These are phyloP conservation scores for Drosophila equinoxialis DNA, from an alignment of 1,140 invertebrate species.

Conservation along the genomic window DNA sequence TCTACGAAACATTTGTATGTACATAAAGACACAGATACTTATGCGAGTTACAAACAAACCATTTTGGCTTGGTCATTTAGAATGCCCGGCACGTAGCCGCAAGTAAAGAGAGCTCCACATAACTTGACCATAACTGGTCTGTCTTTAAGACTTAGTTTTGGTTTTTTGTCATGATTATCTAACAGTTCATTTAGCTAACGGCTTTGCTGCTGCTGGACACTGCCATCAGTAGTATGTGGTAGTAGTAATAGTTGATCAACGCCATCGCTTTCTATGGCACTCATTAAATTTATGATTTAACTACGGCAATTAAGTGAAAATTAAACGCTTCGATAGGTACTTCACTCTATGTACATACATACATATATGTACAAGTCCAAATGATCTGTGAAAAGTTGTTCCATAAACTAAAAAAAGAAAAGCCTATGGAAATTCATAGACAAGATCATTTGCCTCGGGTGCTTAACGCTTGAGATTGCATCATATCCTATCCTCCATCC, in stretches of 20 bases:
- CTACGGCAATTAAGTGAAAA: slow-evolving; percentile 60
- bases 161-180: slow-evolving; percentile 43
- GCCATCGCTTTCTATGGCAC: slow-evolving; percentile 49
- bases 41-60: not conserved
- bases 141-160: not conserved
- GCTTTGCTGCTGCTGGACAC: slow-evolving; percentile 34
- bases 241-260: slow-evolving; percentile 14
- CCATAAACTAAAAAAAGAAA: not conserved
- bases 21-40: not conserved
- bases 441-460: slow-evolving; percentile 10
- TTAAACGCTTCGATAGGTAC: slow-evolving; percentile 51
- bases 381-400: slow-evolving; percentile 13
- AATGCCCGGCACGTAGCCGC: slow-evolving; percentile 46
- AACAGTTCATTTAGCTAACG: slow-evolving; percentile 61
- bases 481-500: slow-evolving; percentile 25
- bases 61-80: slow-evolving; percentile 25
- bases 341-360: not conserved
- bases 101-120: slow-evolving; percentile 20
- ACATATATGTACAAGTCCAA: not conserved
- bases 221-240: slow-evolving; percentile 6
- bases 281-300: slow-evolving; percentile 60
- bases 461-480: slow-evolving; percentile 16
- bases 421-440: not conserved
- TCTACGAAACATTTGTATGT: no score
- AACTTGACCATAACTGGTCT: slow-evolving; percentile 40